Conservation (phyloP, 2,797 vertebrate species). For the Sylvilagus floridanus region DNA sequence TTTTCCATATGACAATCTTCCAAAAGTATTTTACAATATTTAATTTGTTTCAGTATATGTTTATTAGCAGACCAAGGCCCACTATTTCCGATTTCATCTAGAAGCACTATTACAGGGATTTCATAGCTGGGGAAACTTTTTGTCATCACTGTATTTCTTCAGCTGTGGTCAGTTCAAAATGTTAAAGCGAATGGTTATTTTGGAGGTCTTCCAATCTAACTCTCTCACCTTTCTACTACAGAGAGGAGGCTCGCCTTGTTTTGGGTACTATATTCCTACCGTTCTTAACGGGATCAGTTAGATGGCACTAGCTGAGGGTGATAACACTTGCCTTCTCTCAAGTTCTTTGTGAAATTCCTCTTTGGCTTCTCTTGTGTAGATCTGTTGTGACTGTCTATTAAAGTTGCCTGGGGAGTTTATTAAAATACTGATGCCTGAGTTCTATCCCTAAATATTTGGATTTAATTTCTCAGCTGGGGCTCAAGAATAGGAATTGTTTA, state of each 20-base stretch:
- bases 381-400: slow-evolving; percentile 18
- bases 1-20: background rate
- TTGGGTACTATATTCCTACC: background rate
- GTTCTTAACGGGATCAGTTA: background rate
- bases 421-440: background rate
- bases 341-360: background rate
- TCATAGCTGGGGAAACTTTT: background rate
- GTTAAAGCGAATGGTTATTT: slow-evolving; percentile 9
- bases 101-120: slow-evolving; percentile 41
- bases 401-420: background rate
- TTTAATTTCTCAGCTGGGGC: slow-evolving; percentile 23
- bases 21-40: background rate
- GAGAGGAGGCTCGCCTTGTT: background rate
- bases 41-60: slow-evolving; percentile 1
- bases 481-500: slow-evolving; percentile 17
- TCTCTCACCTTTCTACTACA: slow-evolving; percentile 38
- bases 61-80: slow-evolving; percentile 1
- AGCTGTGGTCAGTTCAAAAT: slow-evolving; percentile 11
- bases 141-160: background rate
- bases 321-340: background rate
- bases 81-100: slow-evolving; percentile 37
- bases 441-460: background rate
- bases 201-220: background rate
- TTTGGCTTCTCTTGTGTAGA: background rate
- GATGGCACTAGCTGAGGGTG: background rate